phyloP scores from a whole-genome alignment of 2,888 invertebrate species.

The Trichogramma dendrolimi region DNA sequence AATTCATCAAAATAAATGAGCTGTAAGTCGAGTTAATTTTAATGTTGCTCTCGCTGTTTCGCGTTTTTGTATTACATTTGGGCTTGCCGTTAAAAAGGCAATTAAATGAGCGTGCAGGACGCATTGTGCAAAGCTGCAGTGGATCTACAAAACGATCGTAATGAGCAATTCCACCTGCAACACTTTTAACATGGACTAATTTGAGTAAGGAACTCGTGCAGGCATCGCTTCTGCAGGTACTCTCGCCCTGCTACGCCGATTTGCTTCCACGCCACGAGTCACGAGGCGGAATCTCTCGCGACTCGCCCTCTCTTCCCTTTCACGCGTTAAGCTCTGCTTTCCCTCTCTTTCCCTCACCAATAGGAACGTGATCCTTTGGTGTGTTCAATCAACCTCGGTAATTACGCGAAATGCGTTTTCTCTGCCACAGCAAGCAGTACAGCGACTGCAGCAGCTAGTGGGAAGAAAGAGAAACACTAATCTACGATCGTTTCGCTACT shows the following conservation, averaged over 20 bases:
- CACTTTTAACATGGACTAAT: background rate
- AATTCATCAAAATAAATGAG: no score
- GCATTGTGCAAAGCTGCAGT: no score
- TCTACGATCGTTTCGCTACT: constrained; percentile 16
- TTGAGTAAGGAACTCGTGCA: no score
- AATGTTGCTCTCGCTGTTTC: no score
- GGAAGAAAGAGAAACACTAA: constrained; percentile 8
- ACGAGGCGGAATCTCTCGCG: constrained; percentile 13
- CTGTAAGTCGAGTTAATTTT: no score
- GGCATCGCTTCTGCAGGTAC: no score
- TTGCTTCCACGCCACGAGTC: background rate
- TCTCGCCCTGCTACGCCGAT: no score
- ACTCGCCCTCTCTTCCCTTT: background rate
- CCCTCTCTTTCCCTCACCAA: background rate
- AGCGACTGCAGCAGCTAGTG: no score
- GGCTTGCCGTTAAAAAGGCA: background rate
- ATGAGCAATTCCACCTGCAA: constrained; percentile 1
- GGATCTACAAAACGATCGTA: background rate
- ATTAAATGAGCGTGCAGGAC: constrained; percentile 5
- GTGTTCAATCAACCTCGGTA: constrained; percentile 23
- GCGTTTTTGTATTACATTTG: no score
- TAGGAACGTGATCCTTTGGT: constrained; percentile 19
- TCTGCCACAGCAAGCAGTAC: background rate
- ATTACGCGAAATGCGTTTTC: constrained; percentile 17
- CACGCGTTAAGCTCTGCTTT: background rate